Percentiles rank a stretch among this genome's conserved stretches.
These are phyloP conservation scores for Oscheius myriophilus DNA, from an alignment of 2,888 invertebrate species.

Conservation along the genomic window DNA sequence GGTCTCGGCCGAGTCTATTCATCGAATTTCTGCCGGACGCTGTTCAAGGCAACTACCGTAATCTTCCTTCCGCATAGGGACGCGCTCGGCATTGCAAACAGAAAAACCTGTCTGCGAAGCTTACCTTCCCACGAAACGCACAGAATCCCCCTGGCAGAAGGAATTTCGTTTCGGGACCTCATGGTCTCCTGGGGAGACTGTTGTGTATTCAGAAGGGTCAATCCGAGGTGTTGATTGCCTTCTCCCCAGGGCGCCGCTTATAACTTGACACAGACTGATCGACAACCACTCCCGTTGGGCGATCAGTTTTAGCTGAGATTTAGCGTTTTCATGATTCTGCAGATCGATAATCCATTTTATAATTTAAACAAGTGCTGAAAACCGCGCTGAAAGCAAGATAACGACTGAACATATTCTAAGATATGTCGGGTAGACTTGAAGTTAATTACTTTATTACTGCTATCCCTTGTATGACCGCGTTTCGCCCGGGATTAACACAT, in stretches of 20 bases:
- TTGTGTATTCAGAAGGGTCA: slow-evolving; percentile 19
- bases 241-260: slow-evolving; percentile 19
- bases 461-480: not conserved
- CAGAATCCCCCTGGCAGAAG: slow-evolving; percentile 8
- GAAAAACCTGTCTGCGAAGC: slow-evolving; percentile 22
- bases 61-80: slow-evolving; percentile 24
- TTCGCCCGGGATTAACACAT: slow-evolving; percentile 17
- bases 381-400: no score
- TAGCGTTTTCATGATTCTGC: no score
- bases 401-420: no score
- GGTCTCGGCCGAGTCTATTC: no score
- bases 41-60: slow-evolving; percentile 29
- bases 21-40: not conserved
- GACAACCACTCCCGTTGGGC: slow-evolving; percentile 6
- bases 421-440: no score
- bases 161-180: slow-evolving; percentile 1
- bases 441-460: no score
- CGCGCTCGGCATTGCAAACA: slow-evolving; percentile 29
- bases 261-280: slow-evolving; percentile 21
- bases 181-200: slow-evolving; percentile 15
- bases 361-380: no score
- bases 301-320: not conserved
- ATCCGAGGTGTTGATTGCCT: slow-evolving; percentile 29
- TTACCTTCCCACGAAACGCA: slow-evolving; percentile 25
- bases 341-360: no score